Conservation (phyloP, 2,797 vertebrate genomes). For the Epinephelus malabaricus region DNA sequence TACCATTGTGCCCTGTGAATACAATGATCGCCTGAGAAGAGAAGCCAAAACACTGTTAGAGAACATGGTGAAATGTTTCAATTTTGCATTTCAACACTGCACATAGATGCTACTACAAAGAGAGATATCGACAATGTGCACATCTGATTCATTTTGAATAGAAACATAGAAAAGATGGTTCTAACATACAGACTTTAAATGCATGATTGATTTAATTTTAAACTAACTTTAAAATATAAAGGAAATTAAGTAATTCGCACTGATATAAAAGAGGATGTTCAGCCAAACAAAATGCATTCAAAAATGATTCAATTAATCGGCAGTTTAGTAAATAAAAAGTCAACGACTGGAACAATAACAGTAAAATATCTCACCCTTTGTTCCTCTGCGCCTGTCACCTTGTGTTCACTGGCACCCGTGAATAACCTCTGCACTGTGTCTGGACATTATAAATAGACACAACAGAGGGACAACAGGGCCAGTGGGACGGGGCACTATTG, state of each 20-base stretch:
- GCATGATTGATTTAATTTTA: background rate
- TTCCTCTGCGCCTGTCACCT: slow-evolving; percentile 62
- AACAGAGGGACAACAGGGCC: slow-evolving; percentile 67
- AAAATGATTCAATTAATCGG: background rate
- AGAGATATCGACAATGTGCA: background rate
- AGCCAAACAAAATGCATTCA: background rate
- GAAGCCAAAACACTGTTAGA: slow-evolving; percentile 14
- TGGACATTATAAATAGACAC: slow-evolving; percentile 84
- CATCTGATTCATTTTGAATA: background rate
- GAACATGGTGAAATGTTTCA: background rate
- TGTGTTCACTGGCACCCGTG: slow-evolving; percentile 65
- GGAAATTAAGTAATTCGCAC: background rate
- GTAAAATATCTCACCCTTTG: slow-evolving; percentile 76
- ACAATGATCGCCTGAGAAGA: slow-evolving; percentile 14
- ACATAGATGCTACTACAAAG: background rate
- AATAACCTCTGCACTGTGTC: slow-evolving; percentile 80
- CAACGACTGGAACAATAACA: slow-evolving; percentile 37
- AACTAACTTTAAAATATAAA: background rate
- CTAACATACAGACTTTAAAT: background rate
- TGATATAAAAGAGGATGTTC: background rate
- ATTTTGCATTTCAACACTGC: background rate
- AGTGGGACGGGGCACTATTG: slow-evolving; percentile 73
- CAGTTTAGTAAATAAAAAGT: slow-evolving; percentile 12
- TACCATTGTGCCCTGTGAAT: slow-evolving; percentile 45
- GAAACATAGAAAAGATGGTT: background rate